Percentiles rank a stretch among this genome's conserved stretches.
Conservation (phyloP, 2,888 invertebrate genomes). For the Melikaiella ostensackeni region DNA sequence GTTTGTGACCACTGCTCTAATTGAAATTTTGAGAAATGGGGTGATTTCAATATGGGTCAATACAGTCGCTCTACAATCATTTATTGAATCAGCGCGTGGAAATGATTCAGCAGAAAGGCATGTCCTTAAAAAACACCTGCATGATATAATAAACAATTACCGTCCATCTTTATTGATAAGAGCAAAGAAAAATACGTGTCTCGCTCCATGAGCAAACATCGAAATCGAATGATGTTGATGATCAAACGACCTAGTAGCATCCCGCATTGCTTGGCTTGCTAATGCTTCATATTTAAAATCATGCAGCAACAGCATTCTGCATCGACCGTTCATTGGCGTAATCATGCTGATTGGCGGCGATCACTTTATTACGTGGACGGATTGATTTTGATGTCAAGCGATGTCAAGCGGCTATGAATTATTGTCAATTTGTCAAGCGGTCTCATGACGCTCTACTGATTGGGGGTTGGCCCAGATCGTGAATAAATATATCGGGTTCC, state of each 20-base stretch:
- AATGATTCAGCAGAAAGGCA: slow-evolving; percentile 30
- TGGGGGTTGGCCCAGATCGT: slow-evolving; percentile 54
- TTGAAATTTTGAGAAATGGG: neutral
- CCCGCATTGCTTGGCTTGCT: slow-evolving; percentile 8
- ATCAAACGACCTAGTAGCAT: slow-evolving; percentile 26
- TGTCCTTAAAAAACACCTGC: slow-evolving; percentile 3
- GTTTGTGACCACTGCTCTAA: too few relatives aligned
- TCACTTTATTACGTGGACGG: slow-evolving; percentile 73
- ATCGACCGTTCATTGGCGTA: slow-evolving; percentile 72
- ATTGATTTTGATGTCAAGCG: slow-evolving; percentile 75
- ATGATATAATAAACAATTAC: slow-evolving; percentile 29
- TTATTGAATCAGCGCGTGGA: slow-evolving; percentile 4
- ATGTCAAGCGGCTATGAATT: slow-evolving; percentile 74
- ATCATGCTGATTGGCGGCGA: slow-evolving; percentile 73
- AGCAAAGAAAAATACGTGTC: neutral
- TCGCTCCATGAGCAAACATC: neutral
- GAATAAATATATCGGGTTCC: slow-evolving; percentile 45
- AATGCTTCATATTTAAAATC: slow-evolving; percentile 46
- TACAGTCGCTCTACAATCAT: slow-evolving; percentile 23
- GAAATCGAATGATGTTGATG: slow-evolving; percentile 17
- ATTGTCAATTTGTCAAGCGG: slow-evolving; percentile 69
- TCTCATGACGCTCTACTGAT: slow-evolving; percentile 53
- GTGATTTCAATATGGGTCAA: neutral
- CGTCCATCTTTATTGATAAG: neutral
- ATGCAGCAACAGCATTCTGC: slow-evolving; percentile 57